phyloP scores from a whole-genome alignment of 2,797 vertebrate species.

The Rhabdomys pumilio region DNA sequence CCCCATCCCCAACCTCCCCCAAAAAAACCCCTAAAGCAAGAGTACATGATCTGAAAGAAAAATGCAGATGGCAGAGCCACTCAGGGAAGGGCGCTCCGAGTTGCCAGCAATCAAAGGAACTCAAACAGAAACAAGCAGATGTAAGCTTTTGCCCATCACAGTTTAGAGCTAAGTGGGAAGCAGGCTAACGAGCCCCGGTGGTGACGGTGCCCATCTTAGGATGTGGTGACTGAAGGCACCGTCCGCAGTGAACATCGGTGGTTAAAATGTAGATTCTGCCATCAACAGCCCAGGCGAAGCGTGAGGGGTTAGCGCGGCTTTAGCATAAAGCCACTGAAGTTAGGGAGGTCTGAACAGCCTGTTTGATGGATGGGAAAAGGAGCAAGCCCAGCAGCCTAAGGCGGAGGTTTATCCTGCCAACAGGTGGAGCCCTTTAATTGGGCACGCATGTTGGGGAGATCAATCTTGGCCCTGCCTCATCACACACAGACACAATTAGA shows the following conservation, averaged over 20 bases:
- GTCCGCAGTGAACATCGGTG: neutral
- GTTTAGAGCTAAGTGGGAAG: neutral
- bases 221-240: neutral
- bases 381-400: fast-evolving
- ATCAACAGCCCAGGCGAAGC: fast-evolving
- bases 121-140: neutral
- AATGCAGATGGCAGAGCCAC: neutral
- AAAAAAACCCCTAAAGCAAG: neutral
- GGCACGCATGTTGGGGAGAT: neutral
- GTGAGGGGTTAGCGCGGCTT: neutral
- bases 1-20: fast-evolving
- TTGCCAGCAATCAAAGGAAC: neutral
- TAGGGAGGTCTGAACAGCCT: neutral
- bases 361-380: neutral
- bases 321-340: neutral
- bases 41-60: neutral
- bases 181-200: fast-evolving
- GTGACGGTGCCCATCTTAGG: neutral
- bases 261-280: neutral
- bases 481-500: neutral
- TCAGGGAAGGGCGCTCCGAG: neutral
- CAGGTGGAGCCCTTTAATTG: neutral
- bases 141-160: neutral
- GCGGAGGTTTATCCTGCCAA: neutral
- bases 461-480: neutral